phyloP scores from a whole-genome alignment of 2,888 invertebrate genomes.

The Melikaiella ostensackeni region DNA sequence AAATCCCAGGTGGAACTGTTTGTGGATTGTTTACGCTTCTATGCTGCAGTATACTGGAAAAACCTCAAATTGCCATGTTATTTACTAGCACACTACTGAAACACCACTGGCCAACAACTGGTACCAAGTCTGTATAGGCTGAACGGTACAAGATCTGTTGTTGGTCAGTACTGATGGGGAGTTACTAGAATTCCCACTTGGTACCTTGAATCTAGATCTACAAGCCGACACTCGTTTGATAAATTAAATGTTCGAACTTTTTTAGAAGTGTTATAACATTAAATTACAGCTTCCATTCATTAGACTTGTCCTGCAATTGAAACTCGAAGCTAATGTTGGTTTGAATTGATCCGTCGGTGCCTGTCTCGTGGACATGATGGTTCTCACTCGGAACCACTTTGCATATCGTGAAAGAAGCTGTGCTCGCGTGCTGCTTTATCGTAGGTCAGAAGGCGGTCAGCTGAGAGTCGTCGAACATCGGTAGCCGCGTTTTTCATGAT shows the following conservation, averaged over 20 bases:
- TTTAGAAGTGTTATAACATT: background rate
- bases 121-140: too few species aligned
- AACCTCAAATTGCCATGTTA: too few species aligned
- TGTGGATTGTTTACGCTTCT: too few species aligned
- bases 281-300: slow-evolving; percentile 18
- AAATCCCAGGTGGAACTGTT: background rate
- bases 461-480: slow-evolving; percentile 62
- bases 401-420: background rate
- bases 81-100: too few species aligned
- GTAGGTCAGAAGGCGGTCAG: slow-evolving; percentile 45
- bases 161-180: too few species aligned
- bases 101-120: too few species aligned
- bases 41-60: too few species aligned
- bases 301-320: slow-evolving; percentile 22
- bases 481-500: slow-evolving; percentile 70
- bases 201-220: background rate
- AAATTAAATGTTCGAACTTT: background rate
- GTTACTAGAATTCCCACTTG: too few species aligned
- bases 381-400: slow-evolving; percentile 35
- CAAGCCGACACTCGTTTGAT: background rate
- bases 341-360: slow-evolving; percentile 21
- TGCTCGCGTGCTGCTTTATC: slow-evolving; percentile 11
- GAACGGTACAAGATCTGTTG: too few species aligned
- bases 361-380: slow-evolving; percentile 34
- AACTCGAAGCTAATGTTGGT: slow-evolving; percentile 25